phyloP scores from a whole-genome alignment of 2,888 invertebrate species.

The Diplazon laetatorius region DNA sequence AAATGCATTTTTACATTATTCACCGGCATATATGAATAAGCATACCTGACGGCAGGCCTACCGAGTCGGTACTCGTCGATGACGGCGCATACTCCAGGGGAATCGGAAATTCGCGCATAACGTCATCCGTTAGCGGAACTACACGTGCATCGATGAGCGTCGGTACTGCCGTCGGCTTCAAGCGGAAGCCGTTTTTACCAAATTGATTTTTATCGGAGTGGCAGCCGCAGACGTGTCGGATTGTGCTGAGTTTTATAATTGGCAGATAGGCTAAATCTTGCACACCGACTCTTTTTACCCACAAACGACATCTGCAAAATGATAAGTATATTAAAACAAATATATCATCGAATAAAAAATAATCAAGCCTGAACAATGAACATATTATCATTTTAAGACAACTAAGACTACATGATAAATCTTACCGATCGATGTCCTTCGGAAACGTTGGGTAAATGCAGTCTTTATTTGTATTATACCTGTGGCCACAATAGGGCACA shows the following conservation, averaged over 20 bases:
- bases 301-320: conserved; percentile 3
- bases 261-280: conserved; percentile 7
- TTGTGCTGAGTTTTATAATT: neutral
- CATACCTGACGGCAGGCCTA: neutral
- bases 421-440: conserved; percentile 1
- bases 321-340: neutral
- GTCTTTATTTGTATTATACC: neutral
- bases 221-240: conserved; percentile 1
- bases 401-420: too few species aligned
- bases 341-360: neutral
- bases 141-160: neutral
- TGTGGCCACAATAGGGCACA: neutral
- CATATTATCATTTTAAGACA: too few species aligned
- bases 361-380: neutral
- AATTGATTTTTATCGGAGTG: neutral
- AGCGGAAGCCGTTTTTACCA: neutral
- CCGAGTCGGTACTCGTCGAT: neutral
- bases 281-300: neutral
- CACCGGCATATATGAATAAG: too few species aligned
- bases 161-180: conserved; percentile 5
- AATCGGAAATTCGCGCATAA: neutral
- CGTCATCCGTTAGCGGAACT: neutral
- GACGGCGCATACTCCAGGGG: neutral
- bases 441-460: neutral
- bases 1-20: too few species aligned